Base-by-base conservation (phyloP, 2,888 invertebrate species). In the Heteromyza rotundicornis region DNA sequence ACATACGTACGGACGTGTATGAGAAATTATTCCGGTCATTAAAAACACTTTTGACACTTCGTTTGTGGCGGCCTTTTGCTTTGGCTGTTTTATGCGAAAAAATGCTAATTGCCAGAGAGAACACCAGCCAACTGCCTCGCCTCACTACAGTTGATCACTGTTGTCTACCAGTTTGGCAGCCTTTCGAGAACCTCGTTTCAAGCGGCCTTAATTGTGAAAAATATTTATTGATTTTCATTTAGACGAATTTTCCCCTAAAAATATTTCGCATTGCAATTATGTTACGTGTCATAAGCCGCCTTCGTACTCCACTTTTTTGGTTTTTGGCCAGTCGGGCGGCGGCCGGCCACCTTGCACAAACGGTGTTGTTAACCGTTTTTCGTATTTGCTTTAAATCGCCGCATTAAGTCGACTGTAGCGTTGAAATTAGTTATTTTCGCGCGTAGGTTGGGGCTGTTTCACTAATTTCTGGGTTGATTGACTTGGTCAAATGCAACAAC, bases 401-500 rank as follows among this genome's bases (percentile, higher is more conserved):
- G 40, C 40, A 10, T 40, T 14, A 40, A 40, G 40, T 7, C 40
- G 14, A 40, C n/a, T 40, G n/a, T 54, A 50, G 36, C 55, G 57
- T 40, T 57, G 58, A 53, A 58, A 57, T 57, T 57, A 57, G 53
- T 47, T 47, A n/a, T 40, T 40, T n/a, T 7, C 5, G 40, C 54
- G 54, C 40, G 62, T 62, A 54, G 62, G 62, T 58, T 58, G 58
- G 27, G 40, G 56, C 44, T 60, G 23, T 44, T 47, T 27, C 51
- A 16, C 32, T 12, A 57, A 55, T 59, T 59, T 62, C 59, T 59
- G 62, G 55, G 62, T 62, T 62, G 62, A 62, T 62, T 62, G 59
- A 62, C 58, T 62, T 51, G 5, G 40, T n/a, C n/a, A n/a, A n/a
- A n/a, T 40, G 40, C 40, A 40, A 40, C 40, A 40, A n/a, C n/a